Base-by-base conservation (phyloP, 2,113 vertebrate genomes). In the Sterrhoptilus dennistouni region DNA sequence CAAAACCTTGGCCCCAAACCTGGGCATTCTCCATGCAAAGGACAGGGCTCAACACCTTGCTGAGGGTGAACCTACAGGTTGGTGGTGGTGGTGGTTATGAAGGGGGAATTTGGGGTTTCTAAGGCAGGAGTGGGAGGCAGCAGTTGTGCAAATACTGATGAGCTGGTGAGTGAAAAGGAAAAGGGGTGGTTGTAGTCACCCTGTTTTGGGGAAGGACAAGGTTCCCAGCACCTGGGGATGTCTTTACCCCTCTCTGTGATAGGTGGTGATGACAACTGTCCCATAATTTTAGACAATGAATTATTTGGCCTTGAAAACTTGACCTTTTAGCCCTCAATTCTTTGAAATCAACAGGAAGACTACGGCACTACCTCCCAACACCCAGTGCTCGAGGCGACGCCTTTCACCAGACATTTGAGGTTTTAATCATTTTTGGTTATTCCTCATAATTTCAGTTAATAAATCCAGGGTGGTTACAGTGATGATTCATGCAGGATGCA, bases 401-500 rank as follows among this genome's bases (percentile, higher is more conserved):
- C 77, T 94, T 91, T 54, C 61, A 82, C 36, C 72, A 86, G 72
- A 33, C 75, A 28, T 89, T 45, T 70, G 83, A 93, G 90, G 20
- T 47, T 96, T 96, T 92, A 93, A 85, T 95, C 1, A 38, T 59
- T 95, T 96, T 85, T 86, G 81, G 85, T 94, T 96, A 94, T 88
- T 97, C 83, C 56, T 95, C 71, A 64, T 83, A 47, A 94, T 87
- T 92, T 93, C 80, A 95, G 70, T 68, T 95, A 92, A 94, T 95
- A 92, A 93, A 94, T 95, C 60, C 95, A 93, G 93, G 89, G 89
- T 91, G 89, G 90, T 96, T 96, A 78, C 75, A 93, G 93, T 7
- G 87, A 87, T 97, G 97, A 97, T 87, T 97, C 96, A 97, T 89
- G 63, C 66, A 94, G 90, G 90, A 95, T 88, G 49, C 82, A 91